Conservation (phyloP, 2,113 vertebrate species). For the Amblyornis subalaris region DNA sequence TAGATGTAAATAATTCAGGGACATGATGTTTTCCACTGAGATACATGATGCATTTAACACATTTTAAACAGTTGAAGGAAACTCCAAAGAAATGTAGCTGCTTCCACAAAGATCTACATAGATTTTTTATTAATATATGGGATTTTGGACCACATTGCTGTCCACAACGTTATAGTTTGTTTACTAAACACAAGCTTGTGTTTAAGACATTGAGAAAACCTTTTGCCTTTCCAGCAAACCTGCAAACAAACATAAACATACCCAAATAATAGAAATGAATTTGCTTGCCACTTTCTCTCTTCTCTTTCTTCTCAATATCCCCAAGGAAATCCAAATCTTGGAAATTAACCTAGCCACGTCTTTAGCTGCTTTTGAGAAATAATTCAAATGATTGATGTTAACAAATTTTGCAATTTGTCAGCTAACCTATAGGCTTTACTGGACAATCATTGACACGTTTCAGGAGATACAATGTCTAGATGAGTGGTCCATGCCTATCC, state of each 20-base stretch:
- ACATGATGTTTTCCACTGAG: background rate
- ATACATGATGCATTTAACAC: background rate
- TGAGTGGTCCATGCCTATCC: background rate
- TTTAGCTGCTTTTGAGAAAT: background rate
- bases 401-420: background rate
- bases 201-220: background rate
- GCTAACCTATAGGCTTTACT: background rate
- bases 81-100: background rate
- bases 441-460: background rate
- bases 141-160: background rate
- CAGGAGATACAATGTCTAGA: background rate
- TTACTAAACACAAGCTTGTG: background rate
- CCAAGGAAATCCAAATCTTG: background rate
- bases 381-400: background rate
- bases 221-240: background rate
- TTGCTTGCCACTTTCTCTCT: background rate
- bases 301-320: background rate
- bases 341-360: background rate
- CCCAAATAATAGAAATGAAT: background rate
- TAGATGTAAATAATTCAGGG: constrained; percentile 13
- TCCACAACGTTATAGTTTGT: background rate
- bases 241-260: background rate
- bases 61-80: background rate
- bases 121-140: background rate
- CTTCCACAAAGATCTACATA: background rate